Evolutionary conservation across 2,113 vertebrate species (phyloP).

Genomic region (Ceratotherium simum): DNA sequence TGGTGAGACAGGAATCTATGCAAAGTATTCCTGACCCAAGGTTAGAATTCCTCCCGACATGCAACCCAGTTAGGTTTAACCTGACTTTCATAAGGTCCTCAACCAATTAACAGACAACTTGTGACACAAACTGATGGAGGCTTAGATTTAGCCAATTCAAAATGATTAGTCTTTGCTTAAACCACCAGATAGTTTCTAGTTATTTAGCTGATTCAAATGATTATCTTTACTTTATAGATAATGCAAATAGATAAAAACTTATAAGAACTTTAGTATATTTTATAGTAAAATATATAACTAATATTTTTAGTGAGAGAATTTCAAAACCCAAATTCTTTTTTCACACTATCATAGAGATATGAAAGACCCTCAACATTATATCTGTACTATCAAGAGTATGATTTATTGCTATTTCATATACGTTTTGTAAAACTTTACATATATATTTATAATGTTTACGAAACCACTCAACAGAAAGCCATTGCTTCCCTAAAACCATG

Average conservation of each 20-base stretch:
- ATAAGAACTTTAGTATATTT: not conserved
- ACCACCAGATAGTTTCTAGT: not conserved
- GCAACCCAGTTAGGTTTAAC: not conserved
- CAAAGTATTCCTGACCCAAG: not conserved
- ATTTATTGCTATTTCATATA: conserved; percentile 35
- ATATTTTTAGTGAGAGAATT: not conserved
- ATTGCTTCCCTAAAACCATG: not conserved
- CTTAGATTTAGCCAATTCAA: not conserved
- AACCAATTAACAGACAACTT: not conserved
- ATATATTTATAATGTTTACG: not conserved
- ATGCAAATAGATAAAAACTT: not conserved
- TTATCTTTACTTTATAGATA: not conserved
- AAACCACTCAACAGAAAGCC: not conserved
- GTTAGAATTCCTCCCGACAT: not conserved
- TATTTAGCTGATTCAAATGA: not conserved
- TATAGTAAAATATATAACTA: not conserved
- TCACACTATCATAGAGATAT: not conserved
- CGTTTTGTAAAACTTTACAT: not conserved
- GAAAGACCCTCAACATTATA: not conserved
- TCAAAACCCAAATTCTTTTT: not conserved
- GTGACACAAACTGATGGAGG: not conserved
- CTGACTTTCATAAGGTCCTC: not conserved
- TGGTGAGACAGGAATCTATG: not conserved
- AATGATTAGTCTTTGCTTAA: not conserved
- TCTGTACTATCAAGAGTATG: not conserved